Base-by-base conservation (phyloP, 2,797 vertebrate genomes). In the Pelobates cultripes region DNA sequence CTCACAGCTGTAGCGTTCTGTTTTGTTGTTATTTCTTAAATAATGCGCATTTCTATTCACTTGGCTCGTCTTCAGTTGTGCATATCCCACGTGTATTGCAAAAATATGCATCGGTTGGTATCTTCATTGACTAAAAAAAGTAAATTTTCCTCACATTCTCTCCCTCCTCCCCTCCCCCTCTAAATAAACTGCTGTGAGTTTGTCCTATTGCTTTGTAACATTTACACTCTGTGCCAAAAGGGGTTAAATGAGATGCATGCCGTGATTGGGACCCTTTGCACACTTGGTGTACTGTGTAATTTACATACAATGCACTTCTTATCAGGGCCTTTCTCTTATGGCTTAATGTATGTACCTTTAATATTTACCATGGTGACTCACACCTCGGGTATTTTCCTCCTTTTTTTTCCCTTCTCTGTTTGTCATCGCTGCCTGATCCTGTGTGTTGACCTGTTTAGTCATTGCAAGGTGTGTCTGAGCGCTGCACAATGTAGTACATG, bases 351-450 rank as follows among this genome's bases (percentile, higher is more conserved):
- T 81, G 66, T 41, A 41, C 5, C 15, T 63, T 70, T 43, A 41
- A 40, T 75, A 64, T 74, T 78, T 78, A 60, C 74, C 75, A 60
- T 47, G n/a, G 63, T 83, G 81, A 83, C 47, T 83, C 81, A 83
- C 43, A n/a, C 47, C 14, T 8, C n/a, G 57, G 75, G 81, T 63
- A 78, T 78, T 78, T 64, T 83, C 43, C 79, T 75, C 68, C 79
- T 70, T 70, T 63, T 53, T 3, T 14, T 57, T 57, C 13, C 55
- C 4, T 57, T 57, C 14, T 14, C 13, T 14, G 4, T 73, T 47
- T 17, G 47, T 14, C 61, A 40, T 12, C 73, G 43, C 53, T 79
- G 66, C 78, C 73, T 44, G 41, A 45, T 63, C 77, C 42, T 72
- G 68, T 68, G 68, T 68, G 8, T 43, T 82, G 75, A 73, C 81